These are phyloP conservation scores for Channa striata DNA, from an alignment of 2,797 vertebrate genomes.

Conservation along the genomic window DNA sequence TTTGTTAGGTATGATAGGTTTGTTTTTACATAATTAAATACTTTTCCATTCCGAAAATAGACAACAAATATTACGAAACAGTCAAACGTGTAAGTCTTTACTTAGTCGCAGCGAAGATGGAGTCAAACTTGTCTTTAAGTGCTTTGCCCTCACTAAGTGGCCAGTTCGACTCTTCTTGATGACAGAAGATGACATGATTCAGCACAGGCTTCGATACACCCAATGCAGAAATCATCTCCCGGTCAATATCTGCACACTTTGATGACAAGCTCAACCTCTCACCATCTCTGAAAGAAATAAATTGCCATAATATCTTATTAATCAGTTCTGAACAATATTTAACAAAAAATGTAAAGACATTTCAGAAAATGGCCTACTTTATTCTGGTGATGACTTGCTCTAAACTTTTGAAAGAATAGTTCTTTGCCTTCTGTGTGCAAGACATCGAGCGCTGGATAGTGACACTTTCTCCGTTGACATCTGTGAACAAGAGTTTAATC, in stretches of 20 bases:
- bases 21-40: background rate
- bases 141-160: slow-evolving; percentile 95
- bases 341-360: background rate
- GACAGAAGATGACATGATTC: slow-evolving; percentile 97
- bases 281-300: slow-evolving; percentile 82
- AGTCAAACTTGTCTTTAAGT: slow-evolving; percentile 98
- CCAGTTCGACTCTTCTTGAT: slow-evolving; percentile 99
- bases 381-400: slow-evolving; percentile 93
- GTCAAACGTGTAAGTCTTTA: slow-evolving; percentile 64
- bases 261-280: slow-evolving; percentile 92
- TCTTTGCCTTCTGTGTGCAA: slow-evolving; percentile 94
- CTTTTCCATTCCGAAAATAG: background rate
- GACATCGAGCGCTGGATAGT: slow-evolving; percentile 95
- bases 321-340: background rate
- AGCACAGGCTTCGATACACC: slow-evolving; percentile 96
- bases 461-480: slow-evolving; percentile 89
- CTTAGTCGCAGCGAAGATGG: slow-evolving; percentile 99
- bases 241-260: slow-evolving; percentile 95
- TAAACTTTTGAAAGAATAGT: slow-evolving; percentile 92
- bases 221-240: slow-evolving; percentile 94
- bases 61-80: background rate
- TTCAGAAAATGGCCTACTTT: slow-evolving; percentile 82
- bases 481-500: slow-evolving; percentile 92
- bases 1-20: no score
- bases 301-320: background rate